phyloP scores from a whole-genome alignment of 2,888 invertebrate species.

The Ochropacha duplaris region DNA sequence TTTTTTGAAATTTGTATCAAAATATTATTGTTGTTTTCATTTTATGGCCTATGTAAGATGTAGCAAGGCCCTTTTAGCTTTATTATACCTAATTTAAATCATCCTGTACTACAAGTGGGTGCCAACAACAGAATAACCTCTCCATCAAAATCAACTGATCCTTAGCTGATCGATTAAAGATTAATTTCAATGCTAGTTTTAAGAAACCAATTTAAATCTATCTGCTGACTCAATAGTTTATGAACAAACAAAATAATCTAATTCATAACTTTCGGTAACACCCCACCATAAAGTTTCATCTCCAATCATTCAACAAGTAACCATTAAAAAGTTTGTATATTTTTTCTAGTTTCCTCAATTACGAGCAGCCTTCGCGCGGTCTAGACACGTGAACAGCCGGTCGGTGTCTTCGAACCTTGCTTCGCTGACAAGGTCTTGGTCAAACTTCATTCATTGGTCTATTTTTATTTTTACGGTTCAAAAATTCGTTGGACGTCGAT shows the following conservation, averaged over 20 bases:
- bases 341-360: slow-evolving; percentile 1
- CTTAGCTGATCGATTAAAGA: too few species aligned
- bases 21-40: too few species aligned
- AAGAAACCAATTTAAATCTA: neutral
- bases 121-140: too few species aligned
- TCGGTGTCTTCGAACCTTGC: slow-evolving; percentile 15
- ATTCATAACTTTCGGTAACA: neutral
- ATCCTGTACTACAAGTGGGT: too few species aligned
- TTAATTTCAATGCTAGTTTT: too few species aligned
- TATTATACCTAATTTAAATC: too few species aligned
- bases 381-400: slow-evolving; percentile 13
- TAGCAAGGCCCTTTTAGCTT: too few species aligned
- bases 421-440: slow-evolving; percentile 51
- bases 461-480: slow-evolving; percentile 45
- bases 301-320: neutral
- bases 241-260: neutral
- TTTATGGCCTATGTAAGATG: too few species aligned
- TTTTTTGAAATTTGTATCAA: too few species aligned
- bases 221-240: neutral
- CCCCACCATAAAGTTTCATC: neutral
- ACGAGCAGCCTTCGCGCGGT: slow-evolving; percentile 10
- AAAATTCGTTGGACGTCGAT: neutral
- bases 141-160: too few species aligned
- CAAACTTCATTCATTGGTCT: slow-evolving; percentile 48
- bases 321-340: slow-evolving; percentile 1